Conservation (phyloP, 2,888 invertebrate genomes). For the Acanthopleura granulata region DNA sequence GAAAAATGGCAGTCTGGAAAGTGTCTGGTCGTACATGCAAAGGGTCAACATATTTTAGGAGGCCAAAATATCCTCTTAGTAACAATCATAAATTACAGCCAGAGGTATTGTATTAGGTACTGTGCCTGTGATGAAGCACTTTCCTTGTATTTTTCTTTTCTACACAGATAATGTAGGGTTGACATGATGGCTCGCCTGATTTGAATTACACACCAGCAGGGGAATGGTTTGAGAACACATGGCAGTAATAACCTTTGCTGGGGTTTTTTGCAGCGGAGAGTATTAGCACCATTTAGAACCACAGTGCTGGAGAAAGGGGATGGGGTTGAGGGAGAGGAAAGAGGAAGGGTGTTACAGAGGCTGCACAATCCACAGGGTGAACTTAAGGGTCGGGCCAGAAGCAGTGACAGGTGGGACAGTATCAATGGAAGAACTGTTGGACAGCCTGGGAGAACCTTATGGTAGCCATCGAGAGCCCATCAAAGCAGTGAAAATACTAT, state of each 20-base stretch:
- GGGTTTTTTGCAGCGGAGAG: no score
- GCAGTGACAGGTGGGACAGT: not conserved
- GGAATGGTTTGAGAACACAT: not conserved
- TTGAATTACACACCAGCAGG: slow-evolving; percentile 7
- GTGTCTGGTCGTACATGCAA: no score
- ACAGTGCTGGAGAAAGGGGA: not conserved
- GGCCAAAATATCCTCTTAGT: not conserved
- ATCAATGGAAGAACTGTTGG: slow-evolving; percentile 5
- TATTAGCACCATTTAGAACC: not conserved
- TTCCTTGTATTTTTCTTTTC: not conserved
- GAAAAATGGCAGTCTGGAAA: no score
- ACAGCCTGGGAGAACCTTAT: not conserved
- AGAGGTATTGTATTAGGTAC: not conserved
- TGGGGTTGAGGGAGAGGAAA: not conserved
- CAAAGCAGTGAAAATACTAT: not conserved
- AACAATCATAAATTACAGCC: not conserved
- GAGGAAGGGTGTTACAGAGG: not conserved
- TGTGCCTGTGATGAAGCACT: not conserved
- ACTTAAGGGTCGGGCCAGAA: not conserved
- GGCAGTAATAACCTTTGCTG: not conserved
- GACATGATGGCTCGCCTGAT: not conserved
- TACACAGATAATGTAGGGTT: not conserved
- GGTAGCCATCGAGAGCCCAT: not conserved
- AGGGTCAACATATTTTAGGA: no score
- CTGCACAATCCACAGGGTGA: not conserved